These are phyloP conservation scores for Pangasius djambal DNA, from an alignment of 2,797 vertebrate species.

Conservation along the genomic window DNA sequence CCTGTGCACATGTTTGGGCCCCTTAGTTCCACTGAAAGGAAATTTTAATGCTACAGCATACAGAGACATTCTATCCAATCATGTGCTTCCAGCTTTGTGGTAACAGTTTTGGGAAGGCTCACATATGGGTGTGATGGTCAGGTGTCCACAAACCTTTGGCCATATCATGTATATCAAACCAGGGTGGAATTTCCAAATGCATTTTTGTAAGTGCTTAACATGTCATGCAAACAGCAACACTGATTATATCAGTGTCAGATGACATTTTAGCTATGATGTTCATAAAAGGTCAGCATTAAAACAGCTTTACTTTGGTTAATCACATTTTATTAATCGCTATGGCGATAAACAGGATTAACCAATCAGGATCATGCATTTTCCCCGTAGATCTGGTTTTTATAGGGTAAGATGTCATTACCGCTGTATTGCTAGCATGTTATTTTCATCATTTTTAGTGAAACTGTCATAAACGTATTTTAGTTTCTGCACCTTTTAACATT, in stretches of 20 bases:
- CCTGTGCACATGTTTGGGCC: background rate
- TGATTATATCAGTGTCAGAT: background rate
- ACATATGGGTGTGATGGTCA: background rate
- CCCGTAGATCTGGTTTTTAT: background rate
- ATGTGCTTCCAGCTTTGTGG: background rate
- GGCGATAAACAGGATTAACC: background rate
- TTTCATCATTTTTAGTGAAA: background rate
- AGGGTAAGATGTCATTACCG: background rate
- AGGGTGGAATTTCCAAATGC: no score
- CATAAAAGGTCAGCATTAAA: background rate
- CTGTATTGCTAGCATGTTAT: background rate
- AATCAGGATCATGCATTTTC: background rate
- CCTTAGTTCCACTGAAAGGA: background rate
- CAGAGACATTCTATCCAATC: background rate
- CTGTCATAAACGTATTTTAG: background rate
- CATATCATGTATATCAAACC: background rate
- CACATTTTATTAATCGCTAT: background rate
- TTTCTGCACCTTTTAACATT: background rate
- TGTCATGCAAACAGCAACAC: background rate
- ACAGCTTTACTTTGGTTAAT: slow-evolving; percentile 2
- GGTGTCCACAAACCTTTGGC: background rate
- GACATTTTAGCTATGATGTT: background rate
- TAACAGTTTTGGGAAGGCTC: background rate
- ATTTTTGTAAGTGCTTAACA: background rate
- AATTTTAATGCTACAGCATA: background rate